Evolutionary conservation across 2,113 vertebrate species (phyloP).

Genomic region (Leptodactylus fuscus): DNA sequence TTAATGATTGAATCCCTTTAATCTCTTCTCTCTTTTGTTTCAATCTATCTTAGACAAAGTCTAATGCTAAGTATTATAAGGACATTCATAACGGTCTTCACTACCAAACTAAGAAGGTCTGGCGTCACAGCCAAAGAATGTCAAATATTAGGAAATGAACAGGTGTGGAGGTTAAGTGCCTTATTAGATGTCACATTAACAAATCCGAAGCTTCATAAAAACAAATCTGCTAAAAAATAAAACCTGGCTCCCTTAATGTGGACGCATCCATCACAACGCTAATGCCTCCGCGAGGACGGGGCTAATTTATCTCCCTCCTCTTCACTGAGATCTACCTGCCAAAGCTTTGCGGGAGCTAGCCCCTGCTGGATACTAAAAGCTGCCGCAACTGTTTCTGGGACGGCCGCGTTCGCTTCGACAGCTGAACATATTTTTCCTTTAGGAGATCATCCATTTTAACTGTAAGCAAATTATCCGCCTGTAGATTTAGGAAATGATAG

Average conservation of each 20-base stretch:
- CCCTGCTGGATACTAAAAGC: constrained; percentile 22
- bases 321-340: constrained; percentile 11
- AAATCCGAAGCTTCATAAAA: constrained; percentile 61
- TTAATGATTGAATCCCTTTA: no score
- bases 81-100: no score
- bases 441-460: constrained; percentile 13
- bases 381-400: background rate
- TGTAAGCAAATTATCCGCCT: constrained; percentile 14
- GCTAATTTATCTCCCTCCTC: background rate
- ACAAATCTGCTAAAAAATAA: constrained; percentile 62
- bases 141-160: background rate
- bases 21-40: no score
- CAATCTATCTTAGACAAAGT: no score
- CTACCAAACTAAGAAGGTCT: background rate
- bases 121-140: constrained; percentile 7
- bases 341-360: constrained; percentile 26
- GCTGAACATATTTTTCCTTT: constrained; percentile 37
- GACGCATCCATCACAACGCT: constrained; percentile 52
- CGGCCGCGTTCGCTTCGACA: constrained; percentile 6
- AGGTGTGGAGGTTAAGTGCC: constrained; percentile 54
- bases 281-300: constrained; percentile 35
- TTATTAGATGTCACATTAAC: constrained; percentile 62
- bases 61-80: no score
- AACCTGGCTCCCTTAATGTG: constrained; percentile 19
- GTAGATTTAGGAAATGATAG: background rate